Base-by-base conservation (phyloP, 1,140 invertebrate species). In the Caenorhabditis brenneri region DNA sequence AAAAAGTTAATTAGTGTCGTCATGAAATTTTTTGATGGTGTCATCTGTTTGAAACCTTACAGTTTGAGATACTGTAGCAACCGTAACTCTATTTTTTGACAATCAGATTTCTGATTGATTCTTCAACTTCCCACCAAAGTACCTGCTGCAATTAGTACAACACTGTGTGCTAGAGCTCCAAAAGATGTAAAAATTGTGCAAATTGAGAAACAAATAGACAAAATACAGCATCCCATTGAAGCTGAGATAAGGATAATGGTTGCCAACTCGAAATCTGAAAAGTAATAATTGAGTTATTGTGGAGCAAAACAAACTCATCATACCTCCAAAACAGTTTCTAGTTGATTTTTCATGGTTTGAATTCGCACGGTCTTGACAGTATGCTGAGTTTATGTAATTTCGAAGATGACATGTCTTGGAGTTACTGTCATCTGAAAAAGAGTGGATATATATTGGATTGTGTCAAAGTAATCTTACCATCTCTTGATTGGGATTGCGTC, bases 171-270 rank as follows among this genome's bases (percentile, higher is more conserved):
- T 9, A 85, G 46, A 9, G 84, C 84, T 27, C 84, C 79, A 27
- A 85, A 69, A 12, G 31, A 55, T 1, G 58, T 81, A 53, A 85
- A 81, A 49, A 85, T 80, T 19, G 84, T 85, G 33, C 84, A 85
- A 7, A 85, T 69, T 24, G 84, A 42, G 33, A 81, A 85, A 24
- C 84, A 81, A 48, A 85, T 78, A 15, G 79, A 22, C n/a, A 80
- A n/a, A 29, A 85, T 39, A 24, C 55, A 65, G 22, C 39, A 36
- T 16, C 31, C 48, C 33, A 81, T 51, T 12, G 84, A 53, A 42
- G 31, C 33, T 12, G 51, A 69, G 15, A 85, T 33, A 15, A 85
- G 69, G 24, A 85, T 74, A 3, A 85, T 46, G 7, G 84, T 81
- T 10, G 84, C 69, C 49, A 81, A 39, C 22, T 85, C 84, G 22